phyloP scores from a whole-genome alignment of 2,888 invertebrate genomes.

The Hirtodrosophila alboralis region DNA sequence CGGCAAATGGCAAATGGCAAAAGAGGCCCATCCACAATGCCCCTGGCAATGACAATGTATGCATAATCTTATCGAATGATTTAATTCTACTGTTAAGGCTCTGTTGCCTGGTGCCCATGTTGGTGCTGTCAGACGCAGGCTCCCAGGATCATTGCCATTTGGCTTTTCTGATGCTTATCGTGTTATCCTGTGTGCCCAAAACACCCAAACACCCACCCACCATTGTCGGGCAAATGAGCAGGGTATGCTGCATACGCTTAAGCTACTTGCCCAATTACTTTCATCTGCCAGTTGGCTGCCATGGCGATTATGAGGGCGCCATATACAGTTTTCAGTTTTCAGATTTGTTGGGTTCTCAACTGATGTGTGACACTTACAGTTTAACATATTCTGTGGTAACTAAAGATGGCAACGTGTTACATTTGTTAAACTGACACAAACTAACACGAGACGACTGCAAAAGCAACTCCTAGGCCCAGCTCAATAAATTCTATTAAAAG shows the following conservation, averaged over 20 bases:
- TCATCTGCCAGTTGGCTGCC: conserved; percentile 19
- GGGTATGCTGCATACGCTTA: conserved; percentile 15
- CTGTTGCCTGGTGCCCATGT: conserved; percentile 22
- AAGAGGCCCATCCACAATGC: conserved; percentile 31
- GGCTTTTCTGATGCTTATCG: conserved; percentile 58
- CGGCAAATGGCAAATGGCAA: no score
- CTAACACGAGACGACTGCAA: no score
- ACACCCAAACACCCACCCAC: conserved; percentile 7
- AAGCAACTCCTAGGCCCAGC: no score
- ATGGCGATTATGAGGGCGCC: conserved; percentile 35
- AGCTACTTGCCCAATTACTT: conserved; percentile 37
- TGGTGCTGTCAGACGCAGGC: conserved; percentile 25
- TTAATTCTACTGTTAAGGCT: conserved; percentile 58
- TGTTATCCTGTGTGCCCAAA: conserved; percentile 35
- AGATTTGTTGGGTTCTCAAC: neutral
- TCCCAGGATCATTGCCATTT: conserved; percentile 22
- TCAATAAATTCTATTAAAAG: no score
- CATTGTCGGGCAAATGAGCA: conserved; percentile 58
- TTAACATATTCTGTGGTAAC: conserved; percentile 5
- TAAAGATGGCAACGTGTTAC: no score
- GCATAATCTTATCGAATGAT: conserved; percentile 80
- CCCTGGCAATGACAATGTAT: conserved; percentile 48
- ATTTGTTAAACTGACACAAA: no score
- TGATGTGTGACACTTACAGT: conserved; percentile 24
- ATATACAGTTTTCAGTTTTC: conserved; percentile 9